Base-by-base conservation (phyloP, 2,113 vertebrate genomes). In the Dasyprocta punctata region DNA sequence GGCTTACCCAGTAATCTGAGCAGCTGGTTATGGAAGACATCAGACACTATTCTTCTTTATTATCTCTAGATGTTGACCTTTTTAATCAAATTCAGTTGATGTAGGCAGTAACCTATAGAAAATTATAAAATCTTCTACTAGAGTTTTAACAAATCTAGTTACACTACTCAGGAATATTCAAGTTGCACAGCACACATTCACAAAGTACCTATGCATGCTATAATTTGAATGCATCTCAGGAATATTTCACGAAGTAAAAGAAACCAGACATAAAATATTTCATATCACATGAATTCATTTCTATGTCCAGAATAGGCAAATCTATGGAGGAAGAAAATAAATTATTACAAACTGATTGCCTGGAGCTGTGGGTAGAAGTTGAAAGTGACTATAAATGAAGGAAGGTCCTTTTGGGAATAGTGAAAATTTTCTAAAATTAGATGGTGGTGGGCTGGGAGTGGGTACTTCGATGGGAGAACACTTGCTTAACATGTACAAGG, bases 371-470 rank as follows among this genome's bases (percentile, higher is more conserved):
- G 17, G 67, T 44, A 38, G 38, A 22, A 71, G 77, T 67, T 61
- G 75, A 95, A 28, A 96, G 28, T 80, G 36, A 80, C 28, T 60
- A 11, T 20, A 97, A 49, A 71, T 83, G 52, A 12, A 20, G 12
- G n/a, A 56, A 63, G 16, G 24, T 63, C 87, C 71, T 86, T 93
- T 94, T 60, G 16, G n/a, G 30, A 41, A 49, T 4, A n/a, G 30
- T 56, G 86, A 54, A 86, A 93, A 95, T 78, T 52, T 44, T 33
- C 19, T 71, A 78, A 87, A 87, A 56, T 78, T 63, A 71, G 26
- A 38, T 78, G 10, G 36, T 56, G n/a, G n/a, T 71, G 36, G 12
- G 7, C 54, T 36, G 5, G 8, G 30, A 22, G 19, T 69, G 75
- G 75, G 3, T 61, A 77, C 4, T 30, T 77, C 30, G 10, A 16